A percentile compares a stretch with the other conserved stretches of the same genome.
Evolutionary conservation across 2,888 invertebrate genomes (phyloP).

Genomic region (Proisotoma minuta): DNA sequence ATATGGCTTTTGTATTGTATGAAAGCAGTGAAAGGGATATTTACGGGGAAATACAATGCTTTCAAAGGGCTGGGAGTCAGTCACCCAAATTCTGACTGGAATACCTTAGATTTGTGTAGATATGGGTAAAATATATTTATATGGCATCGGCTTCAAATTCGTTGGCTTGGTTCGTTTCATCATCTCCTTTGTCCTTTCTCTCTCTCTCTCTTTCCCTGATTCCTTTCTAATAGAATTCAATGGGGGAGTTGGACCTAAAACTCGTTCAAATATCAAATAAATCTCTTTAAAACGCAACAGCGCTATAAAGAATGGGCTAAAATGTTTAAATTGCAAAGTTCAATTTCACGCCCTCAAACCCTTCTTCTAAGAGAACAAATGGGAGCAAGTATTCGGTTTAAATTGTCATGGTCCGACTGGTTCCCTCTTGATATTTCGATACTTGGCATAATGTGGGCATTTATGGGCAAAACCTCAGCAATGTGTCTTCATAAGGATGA

Average conservation of each 20-base stretch:
- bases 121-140: not conserved
- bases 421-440: not conserved
- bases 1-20: too few species aligned
- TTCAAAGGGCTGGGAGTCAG: too few species aligned
- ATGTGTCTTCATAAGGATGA: constrained; percentile 20
- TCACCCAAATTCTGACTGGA: too few species aligned
- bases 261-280: not conserved
- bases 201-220: not conserved
- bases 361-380: constrained; percentile 11
- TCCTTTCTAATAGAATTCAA: not conserved
- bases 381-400: constrained; percentile 12
- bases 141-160: not conserved
- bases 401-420: constrained; percentile 14
- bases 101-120: too few species aligned
- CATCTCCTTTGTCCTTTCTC: too few species aligned
- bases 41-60: too few species aligned
- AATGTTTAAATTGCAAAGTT: constrained; percentile 13
- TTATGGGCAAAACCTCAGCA: not conserved
- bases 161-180: not conserved
- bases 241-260: not conserved
- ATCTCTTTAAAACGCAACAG: not conserved
- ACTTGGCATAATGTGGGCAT: constrained; percentile 6
- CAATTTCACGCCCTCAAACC: constrained; percentile 24
- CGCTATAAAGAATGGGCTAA: not conserved
- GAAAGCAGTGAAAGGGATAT: too few species aligned